These are phyloP conservation scores for Leptinotarsa rubiginosa DNA, from an alignment of 2,888 invertebrate genomes.

Conservation along the genomic window DNA sequence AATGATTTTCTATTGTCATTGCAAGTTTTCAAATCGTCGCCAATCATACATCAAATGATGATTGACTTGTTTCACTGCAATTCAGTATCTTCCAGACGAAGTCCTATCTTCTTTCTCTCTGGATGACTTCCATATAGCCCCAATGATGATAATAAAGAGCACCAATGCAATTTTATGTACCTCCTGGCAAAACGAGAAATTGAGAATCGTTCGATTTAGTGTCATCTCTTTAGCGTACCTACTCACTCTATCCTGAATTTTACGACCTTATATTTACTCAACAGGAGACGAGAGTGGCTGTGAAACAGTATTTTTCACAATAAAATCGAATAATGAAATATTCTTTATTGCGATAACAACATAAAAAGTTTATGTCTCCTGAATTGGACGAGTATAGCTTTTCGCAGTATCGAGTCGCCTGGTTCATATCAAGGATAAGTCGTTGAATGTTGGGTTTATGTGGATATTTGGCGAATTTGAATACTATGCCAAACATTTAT, in stretches of 20 bases:
- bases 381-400: slow-evolving; percentile 25
- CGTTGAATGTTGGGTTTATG: not conserved
- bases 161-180: slow-evolving; percentile 58
- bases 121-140: slow-evolving; percentile 55
- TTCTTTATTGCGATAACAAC: slow-evolving; percentile 35
- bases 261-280: slow-evolving; percentile 25
- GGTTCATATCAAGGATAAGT: not conserved
- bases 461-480: not conserved
- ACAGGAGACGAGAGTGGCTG: slow-evolving; percentile 28
- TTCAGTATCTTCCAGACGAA: no score
- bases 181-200: slow-evolving; percentile 3
- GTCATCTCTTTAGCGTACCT: slow-evolving; percentile 23
- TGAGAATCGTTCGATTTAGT: slow-evolving; percentile 4
- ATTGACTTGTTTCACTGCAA: no score
- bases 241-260: slow-evolving; percentile 15
- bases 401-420: not conserved
- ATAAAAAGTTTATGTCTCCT: slow-evolving; percentile 29
- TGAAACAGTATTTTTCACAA: slow-evolving; percentile 31
- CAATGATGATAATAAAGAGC: slow-evolving; percentile 59
- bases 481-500: no score
- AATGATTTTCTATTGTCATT: no score
- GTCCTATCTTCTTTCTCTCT: not conserved
- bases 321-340: slow-evolving; percentile 35
- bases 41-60: no score
- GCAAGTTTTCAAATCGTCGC: no score